Percentiles rank a stretch among this genome's conserved stretches.
Conservation (phyloP, 2,113 vertebrate species). For the Carlito syrichta region DNA sequence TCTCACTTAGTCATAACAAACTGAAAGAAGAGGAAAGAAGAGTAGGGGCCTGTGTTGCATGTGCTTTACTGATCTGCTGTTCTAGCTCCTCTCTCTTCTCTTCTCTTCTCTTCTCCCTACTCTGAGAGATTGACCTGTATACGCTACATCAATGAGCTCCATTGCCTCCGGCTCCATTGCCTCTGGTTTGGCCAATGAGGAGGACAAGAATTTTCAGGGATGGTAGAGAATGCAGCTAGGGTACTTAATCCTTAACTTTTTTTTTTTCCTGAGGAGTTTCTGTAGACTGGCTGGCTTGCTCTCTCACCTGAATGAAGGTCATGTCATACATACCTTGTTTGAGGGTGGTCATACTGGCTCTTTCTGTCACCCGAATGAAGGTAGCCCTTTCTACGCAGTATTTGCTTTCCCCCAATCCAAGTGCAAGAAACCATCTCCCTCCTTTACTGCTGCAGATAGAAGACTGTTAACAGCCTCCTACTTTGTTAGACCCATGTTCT, state of each 20-base stretch:
- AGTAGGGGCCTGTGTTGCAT: neutral
- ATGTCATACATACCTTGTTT: no score
- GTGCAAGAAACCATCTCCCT: neutral
- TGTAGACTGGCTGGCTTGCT: neutral
- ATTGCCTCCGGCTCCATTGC: neutral
- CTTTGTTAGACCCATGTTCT: neutral
- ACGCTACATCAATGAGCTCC: neutral
- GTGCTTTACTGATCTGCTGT: neutral
- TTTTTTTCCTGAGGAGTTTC: neutral
- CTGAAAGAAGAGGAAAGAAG: neutral
- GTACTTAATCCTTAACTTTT: neutral
- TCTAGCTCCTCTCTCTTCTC: neutral
- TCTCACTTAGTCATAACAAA: no score
- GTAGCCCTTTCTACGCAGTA: neutral
- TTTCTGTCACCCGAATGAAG: no score
- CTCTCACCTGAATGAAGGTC: neutral
- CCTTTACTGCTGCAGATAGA: neutral
- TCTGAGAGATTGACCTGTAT: neutral
- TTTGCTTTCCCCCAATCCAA: neutral
- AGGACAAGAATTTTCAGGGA: neutral
- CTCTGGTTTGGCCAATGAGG: neutral
- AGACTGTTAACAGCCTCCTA: neutral
- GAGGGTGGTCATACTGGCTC: no score
- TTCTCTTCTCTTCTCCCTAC: neutral
- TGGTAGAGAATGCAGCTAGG: neutral